phyloP scores from a whole-genome alignment of 1,140 invertebrate genomes.

The Agrypnia vestita region DNA sequence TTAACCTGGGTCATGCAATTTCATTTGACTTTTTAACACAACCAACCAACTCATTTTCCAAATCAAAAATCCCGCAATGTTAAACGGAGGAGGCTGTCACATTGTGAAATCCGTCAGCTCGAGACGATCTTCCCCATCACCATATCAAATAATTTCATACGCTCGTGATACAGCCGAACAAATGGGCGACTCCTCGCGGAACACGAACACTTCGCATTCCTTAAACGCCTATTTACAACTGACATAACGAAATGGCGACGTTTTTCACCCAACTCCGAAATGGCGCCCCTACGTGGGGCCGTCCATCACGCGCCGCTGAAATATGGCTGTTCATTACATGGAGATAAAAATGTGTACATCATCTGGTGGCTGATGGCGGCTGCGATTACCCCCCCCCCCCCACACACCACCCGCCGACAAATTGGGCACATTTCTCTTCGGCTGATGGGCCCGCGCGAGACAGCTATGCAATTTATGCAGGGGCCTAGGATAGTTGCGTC shows the following conservation, averaged over 20 bases:
- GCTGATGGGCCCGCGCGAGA: neutral
- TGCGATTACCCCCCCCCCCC: conserved; percentile 1
- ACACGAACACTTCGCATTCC: conserved; percentile 14
- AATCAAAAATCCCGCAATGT: no score
- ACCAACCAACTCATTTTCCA: no score
- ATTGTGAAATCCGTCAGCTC: no score
- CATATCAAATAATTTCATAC: no score
- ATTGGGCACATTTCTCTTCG: conserved; percentile 22
- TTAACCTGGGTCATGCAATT: no score
- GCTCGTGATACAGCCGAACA: neutral
- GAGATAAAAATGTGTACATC: conserved; percentile 37
- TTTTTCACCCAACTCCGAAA: conserved; percentile 8
- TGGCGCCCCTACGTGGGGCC: conserved; percentile 19
- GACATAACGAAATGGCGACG: conserved; percentile 31
- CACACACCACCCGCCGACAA: neutral
- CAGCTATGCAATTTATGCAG: no score
- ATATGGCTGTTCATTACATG: conserved; percentile 30
- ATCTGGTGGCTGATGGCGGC: conserved; percentile 22
- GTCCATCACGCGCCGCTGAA: conserved; percentile 14
- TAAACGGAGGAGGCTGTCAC: no score
- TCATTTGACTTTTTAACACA: no score
- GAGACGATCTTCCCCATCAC: no score
- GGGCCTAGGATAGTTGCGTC: no score
- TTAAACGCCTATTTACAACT: conserved; percentile 36
- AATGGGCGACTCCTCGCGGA: neutral